Conservation (phyloP, 2,113 vertebrate genomes). For the Proterorhinus semilunaris region DNA sequence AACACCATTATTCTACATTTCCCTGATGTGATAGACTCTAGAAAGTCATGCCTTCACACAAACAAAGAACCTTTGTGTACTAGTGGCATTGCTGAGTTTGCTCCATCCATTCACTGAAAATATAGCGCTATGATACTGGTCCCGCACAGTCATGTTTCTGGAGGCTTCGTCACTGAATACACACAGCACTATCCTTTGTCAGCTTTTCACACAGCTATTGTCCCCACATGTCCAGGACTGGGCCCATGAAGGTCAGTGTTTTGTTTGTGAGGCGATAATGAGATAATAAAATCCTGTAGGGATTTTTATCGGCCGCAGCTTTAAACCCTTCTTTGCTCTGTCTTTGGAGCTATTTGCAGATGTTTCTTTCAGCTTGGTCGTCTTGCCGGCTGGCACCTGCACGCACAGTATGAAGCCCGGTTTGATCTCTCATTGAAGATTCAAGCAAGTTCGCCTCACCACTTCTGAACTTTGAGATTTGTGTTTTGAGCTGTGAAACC, state of each 20-base stretch:
- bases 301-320: slow-evolving; percentile 1
- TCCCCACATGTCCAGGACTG: slow-evolving; percentile 39
- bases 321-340: slow-evolving; percentile 18
- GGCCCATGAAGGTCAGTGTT: slow-evolving; percentile 51
- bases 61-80: neutral
- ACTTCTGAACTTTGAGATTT: neutral
- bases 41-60: neutral
- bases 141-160: slow-evolving; percentile 42
- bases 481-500: slow-evolving; percentile 9
- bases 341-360: slow-evolving; percentile 20
- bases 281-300: slow-evolving; percentile 26
- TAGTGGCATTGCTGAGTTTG: slow-evolving; percentile 8
- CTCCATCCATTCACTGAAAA: slow-evolving; percentile 45
- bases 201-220: slow-evolving; percentile 54
- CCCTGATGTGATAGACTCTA: too few species aligned
- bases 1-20: too few species aligned
- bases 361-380: neutral
- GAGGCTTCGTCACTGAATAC: slow-evolving; percentile 63
- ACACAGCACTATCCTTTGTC: slow-evolving; percentile 27
- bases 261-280: slow-evolving; percentile 29
- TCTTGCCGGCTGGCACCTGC: slow-evolving; percentile 2
- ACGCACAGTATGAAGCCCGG: slow-evolving; percentile 11
- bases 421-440: slow-evolving; percentile 14
- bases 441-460: neutral
- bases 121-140: slow-evolving; percentile 42